Conservation (phyloP, 2,113 vertebrate species). For the Psophia crepitans region DNA sequence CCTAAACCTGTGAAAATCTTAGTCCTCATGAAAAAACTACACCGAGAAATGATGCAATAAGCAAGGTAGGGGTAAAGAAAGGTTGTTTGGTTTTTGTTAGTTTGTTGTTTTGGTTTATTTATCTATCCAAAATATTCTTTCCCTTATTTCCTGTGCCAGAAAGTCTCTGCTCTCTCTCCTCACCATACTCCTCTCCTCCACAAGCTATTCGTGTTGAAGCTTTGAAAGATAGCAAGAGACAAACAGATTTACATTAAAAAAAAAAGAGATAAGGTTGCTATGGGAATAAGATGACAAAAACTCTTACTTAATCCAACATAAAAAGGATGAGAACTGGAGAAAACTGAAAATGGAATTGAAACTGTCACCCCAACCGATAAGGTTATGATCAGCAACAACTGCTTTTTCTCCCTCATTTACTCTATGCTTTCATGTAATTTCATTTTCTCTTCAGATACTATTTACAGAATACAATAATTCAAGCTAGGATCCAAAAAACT, state of each 20-base stretch:
- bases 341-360: slow-evolving; percentile 14
- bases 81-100: too few species aligned
- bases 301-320: slow-evolving; percentile 7
- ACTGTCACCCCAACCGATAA: neutral
- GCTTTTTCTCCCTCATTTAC: neutral
- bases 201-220: neutral
- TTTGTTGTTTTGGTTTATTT: too few species aligned
- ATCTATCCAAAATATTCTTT: neutral
- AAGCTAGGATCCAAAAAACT: neutral
- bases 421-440: neutral
- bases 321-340: slow-evolving; percentile 10
- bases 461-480: neutral
- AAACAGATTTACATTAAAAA: slow-evolving; percentile 37
- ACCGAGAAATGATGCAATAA: neutral
- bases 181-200: neutral
- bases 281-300: slow-evolving; percentile 35
- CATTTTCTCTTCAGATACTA: neutral
- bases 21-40: neutral
- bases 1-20: neutral
- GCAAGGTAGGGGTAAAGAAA: too few species aligned
- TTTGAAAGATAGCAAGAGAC: neutral
- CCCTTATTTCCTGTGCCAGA: neutral
- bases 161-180: neutral
- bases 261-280: slow-evolving; percentile 2
- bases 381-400: neutral